These are phyloP conservation scores for Colius striatus DNA, from an alignment of 2,113 vertebrate species.

Conservation along the genomic window DNA sequence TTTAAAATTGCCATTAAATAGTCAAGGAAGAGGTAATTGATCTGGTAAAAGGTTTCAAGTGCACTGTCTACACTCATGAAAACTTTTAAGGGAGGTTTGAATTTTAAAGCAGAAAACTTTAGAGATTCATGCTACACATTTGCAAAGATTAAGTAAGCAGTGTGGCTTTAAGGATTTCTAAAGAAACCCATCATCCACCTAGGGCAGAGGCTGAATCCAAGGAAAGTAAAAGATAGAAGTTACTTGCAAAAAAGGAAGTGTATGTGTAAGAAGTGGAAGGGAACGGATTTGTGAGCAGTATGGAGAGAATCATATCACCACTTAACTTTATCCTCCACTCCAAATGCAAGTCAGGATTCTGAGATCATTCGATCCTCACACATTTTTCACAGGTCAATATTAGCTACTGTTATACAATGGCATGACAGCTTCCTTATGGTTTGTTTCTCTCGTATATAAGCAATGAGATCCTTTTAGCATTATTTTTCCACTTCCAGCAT, in stretches of 20 bases:
- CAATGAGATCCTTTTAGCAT: background rate
- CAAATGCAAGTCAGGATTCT: background rate
- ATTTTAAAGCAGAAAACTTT: constrained; percentile 4
- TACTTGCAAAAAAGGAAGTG: background rate
- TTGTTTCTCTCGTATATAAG: background rate
- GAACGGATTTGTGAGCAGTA: background rate
- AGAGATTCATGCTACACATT: background rate
- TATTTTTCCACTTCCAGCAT: background rate
- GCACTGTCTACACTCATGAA: background rate
- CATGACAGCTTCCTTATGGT: background rate
- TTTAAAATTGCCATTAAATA: background rate
- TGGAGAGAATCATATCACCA: background rate
- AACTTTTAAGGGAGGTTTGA: background rate
- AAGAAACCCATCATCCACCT: background rate
- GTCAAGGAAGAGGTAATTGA: background rate
- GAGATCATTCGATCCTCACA: background rate
- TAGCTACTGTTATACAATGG: background rate
- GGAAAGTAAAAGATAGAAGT: background rate
- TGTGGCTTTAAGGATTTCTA: background rate
- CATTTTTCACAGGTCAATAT: background rate
- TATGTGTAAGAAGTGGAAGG: background rate
- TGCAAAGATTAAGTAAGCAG: background rate
- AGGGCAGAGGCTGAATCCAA: background rate
- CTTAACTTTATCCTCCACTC: background rate
- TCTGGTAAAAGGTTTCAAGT: background rate